Evolutionary conservation across 2,797 vertebrate genomes (phyloP), one percentile per base, ranked within the genome.

Genomic region (Danio choprae): DNA sequence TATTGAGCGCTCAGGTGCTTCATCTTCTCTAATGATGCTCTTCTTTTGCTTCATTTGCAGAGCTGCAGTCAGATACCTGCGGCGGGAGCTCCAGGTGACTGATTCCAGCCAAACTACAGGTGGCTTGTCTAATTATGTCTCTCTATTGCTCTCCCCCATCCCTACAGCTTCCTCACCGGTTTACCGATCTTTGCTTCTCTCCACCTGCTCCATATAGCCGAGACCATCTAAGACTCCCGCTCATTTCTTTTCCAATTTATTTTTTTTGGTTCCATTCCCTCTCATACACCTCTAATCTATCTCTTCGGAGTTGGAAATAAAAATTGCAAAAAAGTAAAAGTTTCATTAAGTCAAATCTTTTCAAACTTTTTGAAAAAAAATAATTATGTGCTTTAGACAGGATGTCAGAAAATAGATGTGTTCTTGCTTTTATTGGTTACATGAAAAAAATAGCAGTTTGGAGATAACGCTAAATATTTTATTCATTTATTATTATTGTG

Each of bases 21-120:
- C 67, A 83, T 85, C 79, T 81, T 81, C 67, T 76, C 72, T 74
- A 81, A 85, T 85, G 62, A 85, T 83, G 78, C 63, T 81, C 71
- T 79, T 63, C 59, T 62, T 67, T 75, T 59, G 43, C 48, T 56
- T 83, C 48, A 78, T 85, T 81, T 85, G 60, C 64, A 71, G 78
- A 65, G 59, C 62, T 59, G 70, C 71, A 79, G 46, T 51, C 74
- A 58, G 74, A 29, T 74, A 80, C 81, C 78, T 71, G 74, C 36
- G 60, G 68, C 7, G 48, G 65, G 58, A 40, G 53, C 74, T 80
- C 63, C 44, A 18, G 38, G 65, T 77, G 51, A 75, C 44, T 7
- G 74, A 85, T 75, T 74, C 22, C 55, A 71, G 41, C 43, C 40
- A 72, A 69, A 67, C 74, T 80, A 77, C 58, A 82, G 74, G 82